Evolutionary conservation across 2,888 invertebrate species (phyloP).

Genomic region (Serrognathus titanus): DNA sequence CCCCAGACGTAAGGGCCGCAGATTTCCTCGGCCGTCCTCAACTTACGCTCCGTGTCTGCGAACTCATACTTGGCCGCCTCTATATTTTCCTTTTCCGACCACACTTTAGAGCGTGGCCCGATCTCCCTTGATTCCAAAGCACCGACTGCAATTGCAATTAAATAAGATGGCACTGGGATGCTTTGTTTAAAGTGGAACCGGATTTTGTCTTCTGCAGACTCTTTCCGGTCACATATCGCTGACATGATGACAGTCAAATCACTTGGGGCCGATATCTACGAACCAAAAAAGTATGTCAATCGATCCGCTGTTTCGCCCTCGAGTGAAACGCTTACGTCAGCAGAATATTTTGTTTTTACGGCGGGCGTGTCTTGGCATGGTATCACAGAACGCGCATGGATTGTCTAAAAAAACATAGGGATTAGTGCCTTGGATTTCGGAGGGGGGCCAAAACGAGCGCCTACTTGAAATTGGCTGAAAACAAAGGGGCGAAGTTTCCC

Average conservation of each 20-base stretch:
- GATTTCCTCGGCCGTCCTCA: conserved; percentile 76
- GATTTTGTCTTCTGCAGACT: conserved; percentile 45
- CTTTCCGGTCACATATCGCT: conserved; percentile 61
- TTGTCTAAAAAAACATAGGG: conserved; percentile 58
- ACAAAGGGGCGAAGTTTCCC: conserved; percentile 84
- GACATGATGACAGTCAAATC: conserved; percentile 86
- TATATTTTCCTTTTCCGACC: conserved; percentile 84
- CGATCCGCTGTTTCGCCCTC: background rate
- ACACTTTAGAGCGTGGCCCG: conserved; percentile 80
- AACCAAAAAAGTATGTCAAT: conserved; percentile 9
- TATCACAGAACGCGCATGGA: conserved; percentile 83
- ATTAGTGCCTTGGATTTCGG: conserved; percentile 3
- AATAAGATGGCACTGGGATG: conserved; percentile 84
- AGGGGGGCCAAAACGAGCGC: background rate
- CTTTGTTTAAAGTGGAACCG: conserved; percentile 65
- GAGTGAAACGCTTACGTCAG: conserved; percentile 45
- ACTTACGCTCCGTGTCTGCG: conserved; percentile 77
- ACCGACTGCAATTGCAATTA: conserved; percentile 87
- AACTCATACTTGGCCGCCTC: conserved; percentile 87
- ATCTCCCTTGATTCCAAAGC: conserved; percentile 69
- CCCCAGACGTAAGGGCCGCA: conserved; percentile 91
- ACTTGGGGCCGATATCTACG: conserved; percentile 66
- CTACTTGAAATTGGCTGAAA: conserved; percentile 78
- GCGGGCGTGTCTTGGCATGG: conserved; percentile 93
- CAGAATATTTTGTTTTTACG: conserved; percentile 77